Percentiles rank a stretch among this genome's conserved stretches.
These are phyloP conservation scores for Myripristis murdjan DNA, from an alignment of 2,797 vertebrate species.

Conservation along the genomic window DNA sequence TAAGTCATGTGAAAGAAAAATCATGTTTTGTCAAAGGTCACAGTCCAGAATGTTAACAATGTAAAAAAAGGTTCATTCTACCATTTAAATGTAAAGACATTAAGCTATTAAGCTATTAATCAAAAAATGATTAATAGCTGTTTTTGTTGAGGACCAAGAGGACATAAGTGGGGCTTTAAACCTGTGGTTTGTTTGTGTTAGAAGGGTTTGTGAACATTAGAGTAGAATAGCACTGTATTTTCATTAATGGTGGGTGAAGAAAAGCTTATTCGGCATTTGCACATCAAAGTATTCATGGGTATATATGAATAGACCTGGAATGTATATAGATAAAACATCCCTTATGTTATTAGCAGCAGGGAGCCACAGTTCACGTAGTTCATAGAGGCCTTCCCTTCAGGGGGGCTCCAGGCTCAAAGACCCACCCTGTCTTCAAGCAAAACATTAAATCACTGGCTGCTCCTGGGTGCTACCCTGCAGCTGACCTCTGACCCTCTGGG, in stretches of 20 bases:
- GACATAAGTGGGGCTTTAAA: no score
- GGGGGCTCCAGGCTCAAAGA: not conserved
- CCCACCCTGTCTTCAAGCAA: no score
- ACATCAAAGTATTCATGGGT: not conserved
- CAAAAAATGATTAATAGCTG: no score
- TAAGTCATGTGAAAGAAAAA: no score
- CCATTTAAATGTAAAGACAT: no score
- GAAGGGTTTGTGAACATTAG: not conserved
- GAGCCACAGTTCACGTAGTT: no score
- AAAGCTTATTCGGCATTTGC: not conserved
- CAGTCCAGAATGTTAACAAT: no score
- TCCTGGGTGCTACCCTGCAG: not conserved
- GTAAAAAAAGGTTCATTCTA: no score
- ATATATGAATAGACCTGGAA: not conserved
- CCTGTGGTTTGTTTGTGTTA: conserved; percentile 15
- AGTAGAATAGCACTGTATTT: not conserved
- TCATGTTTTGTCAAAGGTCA: not conserved
- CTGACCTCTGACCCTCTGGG: not conserved
- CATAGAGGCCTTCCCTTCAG: not conserved
- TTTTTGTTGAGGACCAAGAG: no score
- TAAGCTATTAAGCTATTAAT: no score
- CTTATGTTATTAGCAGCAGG: not conserved
- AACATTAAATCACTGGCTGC: not conserved
- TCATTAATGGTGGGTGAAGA: not conserved
- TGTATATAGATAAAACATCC: not conserved